These are phyloP conservation scores for Chaetorhynchus papuensis DNA, from an alignment of 2,113 vertebrate genomes.

Conservation along the genomic window DNA sequence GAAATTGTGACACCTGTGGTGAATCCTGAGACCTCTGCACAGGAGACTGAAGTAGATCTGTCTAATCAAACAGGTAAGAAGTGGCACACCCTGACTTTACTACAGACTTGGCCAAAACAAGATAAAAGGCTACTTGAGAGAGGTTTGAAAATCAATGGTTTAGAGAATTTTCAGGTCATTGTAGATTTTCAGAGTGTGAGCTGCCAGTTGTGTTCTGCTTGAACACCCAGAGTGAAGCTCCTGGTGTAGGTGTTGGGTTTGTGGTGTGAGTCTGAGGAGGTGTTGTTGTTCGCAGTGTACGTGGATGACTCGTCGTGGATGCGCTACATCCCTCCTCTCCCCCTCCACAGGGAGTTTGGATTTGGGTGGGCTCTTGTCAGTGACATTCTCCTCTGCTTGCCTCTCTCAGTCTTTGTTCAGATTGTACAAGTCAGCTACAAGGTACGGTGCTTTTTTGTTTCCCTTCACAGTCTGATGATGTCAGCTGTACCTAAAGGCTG, in stretches of 20 bases:
- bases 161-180: neutral
- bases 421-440: conserved; percentile 91
- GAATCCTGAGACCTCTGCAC: neutral
- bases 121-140: neutral
- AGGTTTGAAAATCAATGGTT: neutral
- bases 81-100: neutral
- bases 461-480: neutral
- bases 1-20: neutral
- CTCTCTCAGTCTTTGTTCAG: conserved; percentile 90
- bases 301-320: conserved; percentile 83
- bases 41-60: conserved; percentile 59
- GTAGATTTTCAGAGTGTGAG: neutral
- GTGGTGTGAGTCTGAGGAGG: neutral
- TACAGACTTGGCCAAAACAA: neutral
- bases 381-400: conserved; percentile 88
- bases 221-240: neutral
- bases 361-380: conserved; percentile 88
- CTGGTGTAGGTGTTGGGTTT: neutral
- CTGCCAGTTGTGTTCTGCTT: neutral
- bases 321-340: conserved; percentile 83
- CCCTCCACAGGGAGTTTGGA: conserved; percentile 79
- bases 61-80: conserved; percentile 59
- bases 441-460: conserved; percentile 64
- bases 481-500: neutral
- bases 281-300: conserved; percentile 73